Evolutionary conservation across 1,140 invertebrate genomes (phyloP).

Genomic region (Drosophila asahinai): DNA sequence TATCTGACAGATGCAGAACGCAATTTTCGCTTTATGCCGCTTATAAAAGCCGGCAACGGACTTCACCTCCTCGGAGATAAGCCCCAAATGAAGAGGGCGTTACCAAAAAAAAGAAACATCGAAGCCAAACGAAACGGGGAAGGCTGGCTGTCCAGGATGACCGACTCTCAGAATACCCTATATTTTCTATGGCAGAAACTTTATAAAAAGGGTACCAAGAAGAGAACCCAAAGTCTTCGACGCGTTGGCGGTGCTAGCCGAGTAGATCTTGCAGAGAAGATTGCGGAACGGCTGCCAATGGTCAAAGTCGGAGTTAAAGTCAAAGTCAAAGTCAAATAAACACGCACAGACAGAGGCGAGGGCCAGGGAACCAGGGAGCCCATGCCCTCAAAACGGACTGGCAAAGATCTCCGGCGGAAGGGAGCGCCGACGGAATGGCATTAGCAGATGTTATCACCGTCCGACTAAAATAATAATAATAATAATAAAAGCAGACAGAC

Average conservation of each 20-base stretch:
- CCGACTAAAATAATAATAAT: conserved; percentile 59
- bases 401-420: conserved; percentile 42
- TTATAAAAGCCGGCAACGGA: conserved; percentile 58
- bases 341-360: conserved; percentile 51
- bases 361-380: conserved; percentile 34
- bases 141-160: neutral
- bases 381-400: conserved; percentile 30
- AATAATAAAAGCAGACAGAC: conserved; percentile 53
- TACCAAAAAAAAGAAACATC: conserved; percentile 39
- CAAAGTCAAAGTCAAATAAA: conserved; percentile 72
- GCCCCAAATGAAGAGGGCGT: conserved; percentile 74
- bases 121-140: conserved; percentile 39
- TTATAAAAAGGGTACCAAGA: conserved; percentile 12
- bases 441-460: conserved; percentile 66
- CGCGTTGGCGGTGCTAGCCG: conserved; percentile 70
- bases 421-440: conserved; percentile 57
- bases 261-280: conserved; percentile 56
- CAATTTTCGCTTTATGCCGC: conserved; percentile 71
- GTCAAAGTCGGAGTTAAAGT: conserved; percentile 48
- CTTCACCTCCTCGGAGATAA: conserved; percentile 46
- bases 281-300: conserved; percentile 48
- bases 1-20: conserved; percentile 79
- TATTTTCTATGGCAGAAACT: no score
- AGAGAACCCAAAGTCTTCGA: conserved; percentile 8
- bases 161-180: conserved; percentile 1